Percentiles rank a stretch among this genome's conserved stretches.
These are phyloP conservation scores for Melanogrammus aeglefinus DNA, from an alignment of 2,797 vertebrate species.

Conservation along the genomic window DNA sequence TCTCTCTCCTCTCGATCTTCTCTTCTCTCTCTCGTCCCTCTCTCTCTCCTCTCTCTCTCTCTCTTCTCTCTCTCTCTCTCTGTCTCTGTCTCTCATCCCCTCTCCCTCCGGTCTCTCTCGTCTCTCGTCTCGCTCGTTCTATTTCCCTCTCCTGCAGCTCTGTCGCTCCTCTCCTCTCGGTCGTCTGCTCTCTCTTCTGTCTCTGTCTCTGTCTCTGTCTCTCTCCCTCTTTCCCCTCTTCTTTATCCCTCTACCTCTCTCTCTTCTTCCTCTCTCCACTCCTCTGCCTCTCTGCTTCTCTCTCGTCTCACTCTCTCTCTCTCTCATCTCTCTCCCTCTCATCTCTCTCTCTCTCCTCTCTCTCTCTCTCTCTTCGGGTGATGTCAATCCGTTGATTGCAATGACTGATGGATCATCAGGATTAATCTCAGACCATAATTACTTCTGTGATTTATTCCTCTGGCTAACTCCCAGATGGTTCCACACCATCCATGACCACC, in stretches of 20 bases:
- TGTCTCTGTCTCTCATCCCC: slow-evolving; percentile 30
- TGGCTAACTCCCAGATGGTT: slow-evolving; percentile 11
- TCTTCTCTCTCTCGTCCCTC: slow-evolving; percentile 22
- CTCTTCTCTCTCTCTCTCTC: slow-evolving; percentile 18
- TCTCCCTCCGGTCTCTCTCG: slow-evolving; percentile 49
- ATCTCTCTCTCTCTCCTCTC: not conserved
- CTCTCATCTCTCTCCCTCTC: slow-evolving; percentile 11
- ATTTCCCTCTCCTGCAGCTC: too few species aligned
- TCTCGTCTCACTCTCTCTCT: not conserved
- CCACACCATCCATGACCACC: not conserved
- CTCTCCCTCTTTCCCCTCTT: slow-evolving; percentile 1
- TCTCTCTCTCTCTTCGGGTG: slow-evolving; percentile 35
- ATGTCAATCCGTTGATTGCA: slow-evolving; percentile 44
- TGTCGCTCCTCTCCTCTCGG: too few species aligned
- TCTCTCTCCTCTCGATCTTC: not conserved
- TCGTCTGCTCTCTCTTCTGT: slow-evolving; percentile 2
- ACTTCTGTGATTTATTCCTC: slow-evolving; percentile 68
- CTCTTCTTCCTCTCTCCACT: slow-evolving; percentile 30
- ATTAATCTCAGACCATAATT: slow-evolving; percentile 72
- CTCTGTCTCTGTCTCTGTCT: slow-evolving; percentile 8
- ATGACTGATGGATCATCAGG: slow-evolving; percentile 63
- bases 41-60: not conserved
- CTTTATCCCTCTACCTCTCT: slow-evolving; percentile 33
- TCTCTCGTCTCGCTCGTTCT: too few species aligned
- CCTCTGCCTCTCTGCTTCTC: slow-evolving; percentile 10